Evolutionary conservation across 2,113 vertebrate species (phyloP).

Genomic region (Anoura caudifer): DNA sequence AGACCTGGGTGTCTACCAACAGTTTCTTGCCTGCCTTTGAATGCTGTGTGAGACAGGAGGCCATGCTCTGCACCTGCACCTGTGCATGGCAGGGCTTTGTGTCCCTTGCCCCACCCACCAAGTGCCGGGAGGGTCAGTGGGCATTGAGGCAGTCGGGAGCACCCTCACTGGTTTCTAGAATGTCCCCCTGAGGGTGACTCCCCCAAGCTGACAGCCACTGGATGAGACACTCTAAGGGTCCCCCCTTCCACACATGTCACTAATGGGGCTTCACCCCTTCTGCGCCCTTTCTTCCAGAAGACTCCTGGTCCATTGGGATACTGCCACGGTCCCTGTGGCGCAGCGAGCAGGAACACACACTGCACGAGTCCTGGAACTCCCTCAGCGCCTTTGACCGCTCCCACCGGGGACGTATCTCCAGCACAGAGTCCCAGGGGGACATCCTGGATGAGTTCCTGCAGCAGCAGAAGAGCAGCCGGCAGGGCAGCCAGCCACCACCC

Average conservation of each 20-base stretch:
- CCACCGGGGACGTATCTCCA: constrained; percentile 93
- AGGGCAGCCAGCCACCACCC: constrained; percentile 43
- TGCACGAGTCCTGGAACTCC: constrained; percentile 93
- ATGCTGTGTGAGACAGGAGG: not conserved
- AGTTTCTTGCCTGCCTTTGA: not conserved
- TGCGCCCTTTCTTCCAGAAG: constrained; percentile 73
- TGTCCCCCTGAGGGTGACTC: not conserved
- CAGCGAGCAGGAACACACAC: constrained; percentile 86
- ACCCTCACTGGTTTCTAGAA: not conserved
- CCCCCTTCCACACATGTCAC: not conserved
- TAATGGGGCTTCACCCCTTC: not conserved
- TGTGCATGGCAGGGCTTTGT: rapidly evolving
- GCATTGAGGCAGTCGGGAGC: not conserved
- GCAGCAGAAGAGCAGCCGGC: constrained; percentile 81
- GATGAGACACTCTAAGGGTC: rapidly evolving
- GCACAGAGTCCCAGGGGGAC: constrained; percentile 89
- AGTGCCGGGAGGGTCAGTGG: not conserved
- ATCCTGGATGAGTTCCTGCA: constrained; percentile 95
- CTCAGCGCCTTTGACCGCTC: constrained; percentile 92
- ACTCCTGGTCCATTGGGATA: constrained; percentile 24
- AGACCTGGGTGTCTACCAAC: not conserved
- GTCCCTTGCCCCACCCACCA: not conserved
- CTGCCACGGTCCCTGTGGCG: constrained; percentile 71
- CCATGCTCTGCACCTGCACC: not conserved
- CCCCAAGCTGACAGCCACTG: not conserved